A percentile compares a stretch with the other conserved stretches of the same genome.
phyloP scores from a whole-genome alignment of 2,888 invertebrate species.

The Dusona sp. region DNA sequence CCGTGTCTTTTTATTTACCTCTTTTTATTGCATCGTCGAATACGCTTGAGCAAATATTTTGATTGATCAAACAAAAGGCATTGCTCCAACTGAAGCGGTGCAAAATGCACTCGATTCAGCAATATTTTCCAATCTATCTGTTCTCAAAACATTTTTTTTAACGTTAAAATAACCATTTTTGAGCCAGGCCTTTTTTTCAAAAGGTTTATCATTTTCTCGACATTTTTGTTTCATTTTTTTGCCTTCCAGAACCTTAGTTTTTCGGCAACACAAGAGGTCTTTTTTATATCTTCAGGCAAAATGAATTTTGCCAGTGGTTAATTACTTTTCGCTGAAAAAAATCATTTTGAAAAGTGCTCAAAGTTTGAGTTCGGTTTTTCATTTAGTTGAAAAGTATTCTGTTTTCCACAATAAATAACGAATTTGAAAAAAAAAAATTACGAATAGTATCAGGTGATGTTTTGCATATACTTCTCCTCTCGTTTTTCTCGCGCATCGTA shows the following conservation, averaged over 20 bases:
- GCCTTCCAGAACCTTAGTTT: background rate
- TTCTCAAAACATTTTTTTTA: background rate
- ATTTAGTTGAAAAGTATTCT: background rate
- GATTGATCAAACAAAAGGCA: conserved; percentile 7
- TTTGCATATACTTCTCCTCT: conserved; percentile 13
- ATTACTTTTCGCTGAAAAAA: background rate
- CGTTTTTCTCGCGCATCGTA: background rate
- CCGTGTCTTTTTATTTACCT: background rate
- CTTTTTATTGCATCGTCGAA: conserved; percentile 13
- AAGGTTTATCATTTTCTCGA: background rate
- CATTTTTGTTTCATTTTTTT: background rate
- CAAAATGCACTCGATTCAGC: background rate
- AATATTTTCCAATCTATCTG: conserved; percentile 20
- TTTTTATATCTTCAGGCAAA: background rate
- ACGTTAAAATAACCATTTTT: background rate
- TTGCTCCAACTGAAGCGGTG: background rate
- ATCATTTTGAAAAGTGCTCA: background rate
- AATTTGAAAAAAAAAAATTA: conserved; percentile 12
- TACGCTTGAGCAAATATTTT: conserved; percentile 8
- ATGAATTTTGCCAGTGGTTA: background rate
- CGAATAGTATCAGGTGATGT: conserved; percentile 37
- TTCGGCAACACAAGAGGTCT: background rate
- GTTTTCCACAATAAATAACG: background rate
- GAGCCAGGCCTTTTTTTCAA: background rate
- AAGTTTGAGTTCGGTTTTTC: background rate